Conservation (phyloP, 2,797 vertebrate genomes). For the Pempheris klunzingeri region DNA sequence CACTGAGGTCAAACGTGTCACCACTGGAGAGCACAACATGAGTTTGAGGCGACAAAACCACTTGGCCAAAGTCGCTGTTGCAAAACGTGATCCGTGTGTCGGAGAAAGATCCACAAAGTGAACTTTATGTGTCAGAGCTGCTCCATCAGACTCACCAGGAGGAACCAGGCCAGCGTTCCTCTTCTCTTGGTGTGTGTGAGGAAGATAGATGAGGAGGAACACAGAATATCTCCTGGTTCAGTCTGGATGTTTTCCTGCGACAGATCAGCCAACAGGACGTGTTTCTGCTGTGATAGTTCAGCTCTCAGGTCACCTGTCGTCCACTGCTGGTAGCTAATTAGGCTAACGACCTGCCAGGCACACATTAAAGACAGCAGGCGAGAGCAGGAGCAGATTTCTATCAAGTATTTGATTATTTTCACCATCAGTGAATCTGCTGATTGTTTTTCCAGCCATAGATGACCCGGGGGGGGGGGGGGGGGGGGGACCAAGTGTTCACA, state of each 20-base stretch:
- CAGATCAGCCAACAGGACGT: not conserved
- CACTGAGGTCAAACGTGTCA: too few relatives aligned
- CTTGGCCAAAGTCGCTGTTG: not conserved
- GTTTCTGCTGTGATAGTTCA: not conserved
- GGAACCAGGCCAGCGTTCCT: too few relatives aligned
- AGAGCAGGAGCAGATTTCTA: too few relatives aligned
- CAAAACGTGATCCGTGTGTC: not conserved
- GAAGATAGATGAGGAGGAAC: too few relatives aligned
- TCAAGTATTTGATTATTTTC: not conserved
- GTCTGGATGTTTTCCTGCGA: not conserved
- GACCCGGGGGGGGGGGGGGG: too few relatives aligned
- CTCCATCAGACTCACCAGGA: too few relatives aligned
- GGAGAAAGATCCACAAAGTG: too few relatives aligned
- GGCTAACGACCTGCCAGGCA: slow-evolving; percentile 2
- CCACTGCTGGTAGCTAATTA: not conserved
- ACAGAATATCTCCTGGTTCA: not conserved
- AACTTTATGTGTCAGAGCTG: not conserved
- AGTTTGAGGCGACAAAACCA: not conserved
- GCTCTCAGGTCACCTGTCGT: not conserved
- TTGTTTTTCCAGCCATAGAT: not conserved
- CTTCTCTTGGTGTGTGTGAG: not conserved
- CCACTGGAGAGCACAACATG: too few relatives aligned
- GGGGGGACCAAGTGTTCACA: too few relatives aligned
- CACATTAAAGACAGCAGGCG: not conserved
- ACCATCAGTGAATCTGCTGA: not conserved